A percentile compares a stretch with the other conserved stretches of the same genome.
phyloP scores from a whole-genome alignment of 2,888 invertebrate species.

The Drosophila mayaguana region DNA sequence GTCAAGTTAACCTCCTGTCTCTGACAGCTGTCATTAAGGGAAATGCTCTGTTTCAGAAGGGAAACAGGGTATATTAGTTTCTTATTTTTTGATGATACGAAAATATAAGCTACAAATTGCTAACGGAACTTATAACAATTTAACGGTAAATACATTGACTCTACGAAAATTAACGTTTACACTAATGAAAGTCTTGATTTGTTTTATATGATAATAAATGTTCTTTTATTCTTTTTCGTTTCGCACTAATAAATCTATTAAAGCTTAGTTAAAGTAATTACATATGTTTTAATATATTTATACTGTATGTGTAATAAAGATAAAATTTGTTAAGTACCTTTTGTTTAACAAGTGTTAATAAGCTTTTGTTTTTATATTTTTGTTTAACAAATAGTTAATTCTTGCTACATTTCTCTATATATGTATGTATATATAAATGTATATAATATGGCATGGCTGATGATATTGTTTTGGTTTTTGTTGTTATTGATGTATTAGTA shows the following conservation, averaged over 20 bases:
- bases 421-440: conserved; percentile 46
- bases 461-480: conserved; percentile 54
- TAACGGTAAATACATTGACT: conserved; percentile 8
- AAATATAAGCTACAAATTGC: background rate
- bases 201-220: conserved; percentile 35
- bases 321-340: conserved; percentile 76
- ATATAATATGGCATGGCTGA: conserved; percentile 73
- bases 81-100: background rate
- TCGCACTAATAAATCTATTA: conserved; percentile 74
- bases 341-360: conserved; percentile 74
- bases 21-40: conserved; percentile 40
- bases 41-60: background rate
- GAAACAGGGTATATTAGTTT: background rate
- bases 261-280: conserved; percentile 76
- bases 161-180: background rate
- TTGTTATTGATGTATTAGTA: conserved; percentile 38
- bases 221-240: conserved; percentile 9
- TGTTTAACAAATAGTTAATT: conserved; percentile 46
- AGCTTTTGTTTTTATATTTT: conserved; percentile 18
- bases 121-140: conserved; percentile 1
- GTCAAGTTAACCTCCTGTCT: background rate
- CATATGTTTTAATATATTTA: conserved; percentile 39
- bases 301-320: conserved; percentile 71
- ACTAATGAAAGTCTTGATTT: conserved; percentile 8
- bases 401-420: conserved; percentile 43